These are phyloP conservation scores for Ceyx cyanopectus DNA, from an alignment of 2,113 vertebrate species.

Conservation along the genomic window DNA sequence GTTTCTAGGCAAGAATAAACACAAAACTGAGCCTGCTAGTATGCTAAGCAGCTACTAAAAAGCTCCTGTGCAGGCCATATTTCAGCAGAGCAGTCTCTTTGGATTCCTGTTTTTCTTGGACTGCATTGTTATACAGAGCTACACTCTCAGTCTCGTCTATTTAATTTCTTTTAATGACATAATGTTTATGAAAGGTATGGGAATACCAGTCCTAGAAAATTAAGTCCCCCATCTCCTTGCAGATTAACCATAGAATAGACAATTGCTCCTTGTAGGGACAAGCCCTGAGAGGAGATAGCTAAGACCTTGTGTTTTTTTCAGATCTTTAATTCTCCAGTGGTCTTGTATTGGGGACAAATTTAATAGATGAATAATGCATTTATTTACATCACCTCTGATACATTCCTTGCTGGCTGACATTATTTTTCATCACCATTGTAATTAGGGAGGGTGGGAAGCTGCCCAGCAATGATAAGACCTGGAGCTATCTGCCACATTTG, in stretches of 20 bases:
- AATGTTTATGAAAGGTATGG: background rate
- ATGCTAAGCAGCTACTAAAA: background rate
- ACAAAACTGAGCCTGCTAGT: background rate
- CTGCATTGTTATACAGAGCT: background rate
- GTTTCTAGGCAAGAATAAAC: slow-evolving; percentile 32
- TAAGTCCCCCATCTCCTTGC: background rate
- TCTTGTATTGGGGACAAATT: background rate
- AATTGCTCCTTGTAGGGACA: slow-evolving; percentile 4
- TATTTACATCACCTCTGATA: background rate
- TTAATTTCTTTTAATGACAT: background rate
- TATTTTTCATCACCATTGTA: background rate
- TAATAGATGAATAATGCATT: background rate
- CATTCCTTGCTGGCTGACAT: background rate
- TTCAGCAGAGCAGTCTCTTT: background rate
- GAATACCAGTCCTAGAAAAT: background rate
- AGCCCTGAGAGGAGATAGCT: background rate
- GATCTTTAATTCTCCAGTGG: background rate
- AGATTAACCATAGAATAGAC: background rate
- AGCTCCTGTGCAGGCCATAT: background rate
- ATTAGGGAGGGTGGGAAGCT: background rate
- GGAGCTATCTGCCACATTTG: background rate
- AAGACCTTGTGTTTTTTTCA: background rate
- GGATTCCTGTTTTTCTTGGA: background rate
- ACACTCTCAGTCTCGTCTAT: background rate
- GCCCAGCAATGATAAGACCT: background rate